Evolutionary conservation across 2,113 vertebrate species (phyloP), one percentile per base, ranked within the genome.

Genomic region (Trematocara variabile): DNA sequence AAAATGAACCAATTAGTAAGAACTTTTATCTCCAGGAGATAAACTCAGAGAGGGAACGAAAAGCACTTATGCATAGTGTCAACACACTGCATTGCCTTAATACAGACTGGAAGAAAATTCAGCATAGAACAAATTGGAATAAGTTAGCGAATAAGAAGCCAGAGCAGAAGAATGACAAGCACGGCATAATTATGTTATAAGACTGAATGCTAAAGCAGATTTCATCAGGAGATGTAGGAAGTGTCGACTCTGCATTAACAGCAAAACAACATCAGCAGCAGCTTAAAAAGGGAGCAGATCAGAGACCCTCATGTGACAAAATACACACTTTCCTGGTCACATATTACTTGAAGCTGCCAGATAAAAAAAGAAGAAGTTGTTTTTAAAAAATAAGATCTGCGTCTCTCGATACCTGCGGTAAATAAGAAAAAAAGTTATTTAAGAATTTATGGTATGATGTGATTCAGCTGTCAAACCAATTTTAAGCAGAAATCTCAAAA

Each of bases 391-490:
- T 25, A 55, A 81, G 8, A 39, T 79, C 79, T 14, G 22, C 6
- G 10, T 41, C 25, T 18, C 30, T 56, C 3, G 13, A 70, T 16
- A 55, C 20, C 14, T 53, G 22, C 3, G 34, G 13, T 54, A 53
- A 82, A 63, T 77, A 54, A 68, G 79, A 53, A 25, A 63, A 70
- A 34, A 55, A 77, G 80, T 2, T 34, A 84, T 48, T 73, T 52
- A 7, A 25, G 63, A 39, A 85, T 55, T 60, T 52, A 54, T 37
- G 73, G 25, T 58, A 1, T 33, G 37, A 73, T 48, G 44, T 14
- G 53, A 79, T 60, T 89, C 16, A 87, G 48, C 53, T 84, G 87
- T 89, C 85, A 80, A 22, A 54, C 18, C 4, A 11, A 56, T 85
- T 87, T 79, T 56, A 80, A 54, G 63, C 73, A 11, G 54, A 37